Evolutionary conservation across 2,888 invertebrate genomes (phyloP).

Genomic region (Oeneis ivallda): DNA sequence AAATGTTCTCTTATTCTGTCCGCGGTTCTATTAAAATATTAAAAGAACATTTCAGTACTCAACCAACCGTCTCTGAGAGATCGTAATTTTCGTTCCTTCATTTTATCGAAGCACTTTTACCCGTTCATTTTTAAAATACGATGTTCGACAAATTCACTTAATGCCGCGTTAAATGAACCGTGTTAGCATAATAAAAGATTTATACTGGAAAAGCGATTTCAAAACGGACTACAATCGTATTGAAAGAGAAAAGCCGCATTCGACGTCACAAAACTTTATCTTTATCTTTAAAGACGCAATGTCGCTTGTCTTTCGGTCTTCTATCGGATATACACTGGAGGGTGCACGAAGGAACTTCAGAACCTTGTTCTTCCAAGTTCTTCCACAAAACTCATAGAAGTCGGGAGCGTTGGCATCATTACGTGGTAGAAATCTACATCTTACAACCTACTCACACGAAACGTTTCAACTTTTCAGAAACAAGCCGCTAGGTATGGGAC

Average conservation of each 20-base stretch:
- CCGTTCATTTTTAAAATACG: constrained; percentile 75
- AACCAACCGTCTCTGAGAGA: constrained; percentile 47
- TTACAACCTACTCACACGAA: no score
- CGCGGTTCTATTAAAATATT: constrained; percentile 31
- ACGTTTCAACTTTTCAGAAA: no score
- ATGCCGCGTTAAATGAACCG: constrained; percentile 79
- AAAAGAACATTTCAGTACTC: constrained; percentile 54
- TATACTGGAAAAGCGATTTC: constrained; percentile 75
- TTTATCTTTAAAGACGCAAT: not conserved
- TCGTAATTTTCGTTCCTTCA: constrained; percentile 54
- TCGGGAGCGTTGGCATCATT: no score
- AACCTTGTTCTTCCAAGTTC: no score
- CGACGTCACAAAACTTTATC: constrained; percentile 34
- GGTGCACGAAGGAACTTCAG: no score
- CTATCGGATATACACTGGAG: no score
- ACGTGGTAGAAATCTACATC: no score
- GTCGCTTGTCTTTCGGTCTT: no score
- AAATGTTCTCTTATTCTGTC: constrained; percentile 4
- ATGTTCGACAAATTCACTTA: constrained; percentile 80
- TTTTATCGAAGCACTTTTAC: constrained; percentile 68
- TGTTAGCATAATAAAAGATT: constrained; percentile 79
- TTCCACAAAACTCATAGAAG: no score
- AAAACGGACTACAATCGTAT: constrained; percentile 72
- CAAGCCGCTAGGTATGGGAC: no score
- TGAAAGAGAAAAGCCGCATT: constrained; percentile 57